Percentiles rank a stretch among this genome's conserved stretches.
Conservation (phyloP, 2,113 vertebrate genomes). For the Otus sunia region DNA sequence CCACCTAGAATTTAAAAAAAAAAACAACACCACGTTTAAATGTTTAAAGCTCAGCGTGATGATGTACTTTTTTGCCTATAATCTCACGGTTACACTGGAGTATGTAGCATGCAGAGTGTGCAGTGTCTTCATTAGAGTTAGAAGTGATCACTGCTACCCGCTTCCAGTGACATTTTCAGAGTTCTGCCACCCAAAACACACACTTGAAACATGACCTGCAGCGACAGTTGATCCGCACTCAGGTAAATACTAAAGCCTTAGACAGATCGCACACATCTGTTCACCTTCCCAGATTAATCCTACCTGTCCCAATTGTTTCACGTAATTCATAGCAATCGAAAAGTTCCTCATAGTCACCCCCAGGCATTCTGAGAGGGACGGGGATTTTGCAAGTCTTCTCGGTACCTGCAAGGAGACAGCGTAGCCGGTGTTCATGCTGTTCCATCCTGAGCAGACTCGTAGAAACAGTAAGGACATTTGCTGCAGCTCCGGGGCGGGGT, state of each 20-base stretch:
- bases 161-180: not conserved
- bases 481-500: fast-evolving
- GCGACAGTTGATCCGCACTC: no score
- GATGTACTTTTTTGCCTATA: fast-evolving
- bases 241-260: fast-evolving
- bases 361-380: not conserved
- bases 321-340: constrained; percentile 76
- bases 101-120: fast-evolving
- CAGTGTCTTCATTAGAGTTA: not conserved
- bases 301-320: constrained; percentile 80
- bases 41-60: not conserved
- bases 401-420: not conserved
- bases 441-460: fast-evolving
- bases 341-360: constrained; percentile 71
- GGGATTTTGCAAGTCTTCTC: not conserved
- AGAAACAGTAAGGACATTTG: no score
- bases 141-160: no score
- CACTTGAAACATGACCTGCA: not conserved
- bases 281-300: not conserved
- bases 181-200: fast-evolving
- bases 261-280: no score
- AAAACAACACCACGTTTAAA: not conserved
- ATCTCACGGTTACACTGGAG: fast-evolving
- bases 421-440: not conserved
- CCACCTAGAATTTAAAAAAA: constrained; percentile 78